Evolutionary conservation across 2,797 vertebrate genomes (phyloP).

Genomic region (Poliocrania exsul): DNA sequence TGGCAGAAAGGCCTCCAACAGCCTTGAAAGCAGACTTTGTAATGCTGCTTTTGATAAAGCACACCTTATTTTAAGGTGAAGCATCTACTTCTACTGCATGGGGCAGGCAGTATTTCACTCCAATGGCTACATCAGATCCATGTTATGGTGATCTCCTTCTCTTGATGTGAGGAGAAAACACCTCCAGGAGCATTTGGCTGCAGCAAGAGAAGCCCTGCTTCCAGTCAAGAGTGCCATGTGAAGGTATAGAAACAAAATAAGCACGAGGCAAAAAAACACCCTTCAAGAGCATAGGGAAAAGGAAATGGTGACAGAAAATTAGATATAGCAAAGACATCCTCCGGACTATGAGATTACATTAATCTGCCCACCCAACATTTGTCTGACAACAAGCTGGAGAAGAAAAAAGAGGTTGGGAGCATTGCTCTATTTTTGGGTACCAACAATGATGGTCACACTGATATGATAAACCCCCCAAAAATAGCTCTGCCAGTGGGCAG

Average conservation of each 20-base stretch:
- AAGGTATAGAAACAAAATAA: not conserved
- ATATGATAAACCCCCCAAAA: not conserved
- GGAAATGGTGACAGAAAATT: not conserved
- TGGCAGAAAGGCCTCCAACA: not conserved
- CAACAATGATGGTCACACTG: fast-evolving
- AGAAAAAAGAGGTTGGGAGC: not conserved
- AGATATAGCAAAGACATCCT: not conserved
- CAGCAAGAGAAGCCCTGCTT: not conserved
- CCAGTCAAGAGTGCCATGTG: not conserved
- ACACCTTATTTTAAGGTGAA: not conserved
- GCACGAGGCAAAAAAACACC: not conserved
- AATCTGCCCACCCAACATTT: not conserved
- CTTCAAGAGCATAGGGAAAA: not conserved
- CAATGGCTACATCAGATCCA: not conserved
- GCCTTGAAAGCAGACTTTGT: not conserved
- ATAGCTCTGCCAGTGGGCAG: fast-evolving
- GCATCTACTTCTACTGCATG: not conserved
- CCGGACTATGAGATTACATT: not conserved
- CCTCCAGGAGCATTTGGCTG: not conserved
- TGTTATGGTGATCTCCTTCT: not conserved
- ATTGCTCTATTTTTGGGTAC: fast-evolving
- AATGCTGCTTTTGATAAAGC: not conserved
- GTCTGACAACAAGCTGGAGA: not conserved
- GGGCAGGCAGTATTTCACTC: not conserved
- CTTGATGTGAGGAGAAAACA: not conserved